A percentile compares a stretch with the other conserved stretches of the same genome.
These are phyloP conservation scores for Pipistrellus kuhlii DNA, from an alignment of 2,797 vertebrate species.

Conservation along the genomic window DNA sequence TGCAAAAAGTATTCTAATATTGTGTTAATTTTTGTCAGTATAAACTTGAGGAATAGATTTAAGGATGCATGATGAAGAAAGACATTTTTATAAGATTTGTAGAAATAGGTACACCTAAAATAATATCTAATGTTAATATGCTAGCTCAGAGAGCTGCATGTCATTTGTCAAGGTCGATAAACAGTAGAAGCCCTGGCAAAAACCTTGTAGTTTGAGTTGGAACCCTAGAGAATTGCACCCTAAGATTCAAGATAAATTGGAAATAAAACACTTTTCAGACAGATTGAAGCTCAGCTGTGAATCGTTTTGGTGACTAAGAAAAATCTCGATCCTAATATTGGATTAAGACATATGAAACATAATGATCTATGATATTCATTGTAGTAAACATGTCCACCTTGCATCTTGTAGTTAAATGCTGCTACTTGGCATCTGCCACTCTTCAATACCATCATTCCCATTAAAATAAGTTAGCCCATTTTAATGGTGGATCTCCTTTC, in stretches of 20 bases:
- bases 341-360: neutral
- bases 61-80: neutral
- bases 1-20: neutral
- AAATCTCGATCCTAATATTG: neutral
- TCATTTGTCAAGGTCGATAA: neutral
- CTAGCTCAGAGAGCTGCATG: neutral
- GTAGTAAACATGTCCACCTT: neutral
- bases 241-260: neutral
- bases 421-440: neutral
- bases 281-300: slow-evolving; percentile 31
- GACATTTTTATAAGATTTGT: neutral
- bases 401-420: slow-evolving; percentile 1
- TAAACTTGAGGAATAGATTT: slow-evolving; percentile 48
- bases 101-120: slow-evolving; percentile 46
- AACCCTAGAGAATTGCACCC: neutral
- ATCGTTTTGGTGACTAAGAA: slow-evolving; percentile 31
- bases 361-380: slow-evolving; percentile 27
- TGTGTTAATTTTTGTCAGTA: slow-evolving; percentile 8
- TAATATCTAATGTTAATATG: slow-evolving; percentile 24
- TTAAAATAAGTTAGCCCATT: slow-evolving; percentile 8
- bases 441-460: slow-evolving; percentile 37
- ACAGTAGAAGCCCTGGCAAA: neutral
- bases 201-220: neutral
- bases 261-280: slow-evolving; percentile 1
- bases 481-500: neutral